These are phyloP conservation scores for Bombus vancouverensis DNA, from an alignment of 1,140 invertebrate genomes.

Conservation along the genomic window DNA sequence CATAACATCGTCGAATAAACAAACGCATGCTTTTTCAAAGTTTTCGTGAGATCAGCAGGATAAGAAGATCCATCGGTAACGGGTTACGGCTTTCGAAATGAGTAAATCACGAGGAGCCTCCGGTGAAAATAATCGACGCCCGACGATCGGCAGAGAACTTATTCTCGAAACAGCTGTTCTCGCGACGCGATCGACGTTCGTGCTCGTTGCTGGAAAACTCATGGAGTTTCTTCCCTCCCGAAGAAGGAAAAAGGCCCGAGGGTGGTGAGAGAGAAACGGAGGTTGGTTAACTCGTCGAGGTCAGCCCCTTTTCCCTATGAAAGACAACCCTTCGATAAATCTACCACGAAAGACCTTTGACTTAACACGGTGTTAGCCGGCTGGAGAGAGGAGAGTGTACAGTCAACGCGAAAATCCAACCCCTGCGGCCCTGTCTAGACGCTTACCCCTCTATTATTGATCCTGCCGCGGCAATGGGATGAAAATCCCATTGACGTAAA, in stretches of 20 bases:
- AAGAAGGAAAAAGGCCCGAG: not conserved
- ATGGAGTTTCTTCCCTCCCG: not conserved
- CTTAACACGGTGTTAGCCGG: constrained; percentile 57
- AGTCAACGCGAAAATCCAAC: constrained; percentile 63
- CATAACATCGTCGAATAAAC: not conserved
- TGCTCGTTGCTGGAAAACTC: not conserved
- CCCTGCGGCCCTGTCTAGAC: constrained; percentile 65
- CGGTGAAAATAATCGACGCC: not conserved
- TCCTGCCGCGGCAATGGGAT: constrained; percentile 64
- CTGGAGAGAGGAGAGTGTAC: constrained; percentile 25
- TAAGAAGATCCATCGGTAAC: not conserved
- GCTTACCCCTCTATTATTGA: constrained; percentile 66
- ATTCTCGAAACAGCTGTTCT: constrained; percentile 22
- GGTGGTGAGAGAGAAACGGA: not conserved
- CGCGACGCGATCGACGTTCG: constrained; percentile 8
- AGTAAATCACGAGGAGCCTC: not conserved
- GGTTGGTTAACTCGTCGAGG: constrained; percentile 32
- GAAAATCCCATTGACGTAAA: constrained; percentile 66
- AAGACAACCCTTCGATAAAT: constrained; percentile 61
- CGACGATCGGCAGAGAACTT: not conserved
- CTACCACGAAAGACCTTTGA: constrained; percentile 65
- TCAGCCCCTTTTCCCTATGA: constrained; percentile 40
- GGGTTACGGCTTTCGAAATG: not conserved
- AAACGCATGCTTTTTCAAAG: not conserved
- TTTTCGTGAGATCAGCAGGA: not conserved